Evolutionary conservation across 2,888 invertebrate species (phyloP), one percentile per base, ranked within the genome.

Genomic region (Eristalinus aeneus): DNA sequence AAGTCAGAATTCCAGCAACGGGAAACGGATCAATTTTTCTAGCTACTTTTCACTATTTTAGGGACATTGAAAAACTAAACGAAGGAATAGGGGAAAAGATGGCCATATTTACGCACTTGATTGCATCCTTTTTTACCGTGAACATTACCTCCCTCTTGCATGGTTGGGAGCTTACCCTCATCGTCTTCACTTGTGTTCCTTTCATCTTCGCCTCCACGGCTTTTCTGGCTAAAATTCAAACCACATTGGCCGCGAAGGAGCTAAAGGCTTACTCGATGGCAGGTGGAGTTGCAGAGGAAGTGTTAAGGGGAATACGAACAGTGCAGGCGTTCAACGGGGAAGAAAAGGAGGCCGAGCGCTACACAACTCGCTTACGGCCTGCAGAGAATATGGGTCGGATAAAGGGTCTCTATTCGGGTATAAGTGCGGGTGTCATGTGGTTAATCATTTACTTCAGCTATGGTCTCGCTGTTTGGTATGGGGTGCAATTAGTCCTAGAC

Each of bases 81-180:
- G 97, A 97, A 89, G 97, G 97, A 5, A 96, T 97, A 23, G 96
- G 96, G 0, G 97, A 97, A 91, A 97, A 97, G 92, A 93, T 97
- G 11, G 95, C 96, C 0, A 95, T 96, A 89, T 94, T 96, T 88
- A 93, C 95, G 0, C 96, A 96, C 90, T 94, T 96, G 87, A 93
- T 96, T 88, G 94, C 95, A 90, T 95, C 96, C 0, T 96, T 96
- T 90, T 92, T 97, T n/a, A 94, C 95, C 3, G 95, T 96, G 1
- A 94, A 97, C 71, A 90, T 95, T 53, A 94, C 96, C 53, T 96
- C 97, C 0, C 95, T 98, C 89, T 91, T 94, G 0, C 96, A 96
- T 90, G 97, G 97, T 71, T 97, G 97, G 97, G 94, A 97, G 90
- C 93, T 98, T 71, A 97, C 97, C 0, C 92, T 97, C n/a, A 96